Base-by-base conservation (phyloP, 1,140 invertebrate species). In the Drosophila mayri region DNA sequence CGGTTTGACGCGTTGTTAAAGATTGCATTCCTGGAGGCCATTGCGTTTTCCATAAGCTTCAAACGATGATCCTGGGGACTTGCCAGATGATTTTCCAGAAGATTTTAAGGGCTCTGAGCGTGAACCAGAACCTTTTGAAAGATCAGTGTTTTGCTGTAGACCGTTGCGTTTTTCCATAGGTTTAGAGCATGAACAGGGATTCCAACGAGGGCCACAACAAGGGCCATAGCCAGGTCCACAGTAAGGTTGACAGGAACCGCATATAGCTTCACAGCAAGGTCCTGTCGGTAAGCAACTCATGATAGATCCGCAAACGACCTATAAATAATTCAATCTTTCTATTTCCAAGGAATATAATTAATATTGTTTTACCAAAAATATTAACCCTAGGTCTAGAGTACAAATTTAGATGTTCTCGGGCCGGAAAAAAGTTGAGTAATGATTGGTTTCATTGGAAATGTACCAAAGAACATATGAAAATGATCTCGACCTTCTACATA, bases 191-290 rank as follows among this genome's bases (percentile, higher is more conserved):
- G 8, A 6, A 40, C 4, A 40, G 6, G 16, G 16, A 40, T n/a
- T 8, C n/a, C 38, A n/a, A 8, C 3, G 6, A n/a, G 38, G 40
- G 1, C 4, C 9, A 10, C n/a, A 41, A 10, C 70, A 73, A 12
- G 67, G 49, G 8, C 32, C 37, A 35, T 37, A 66, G 43, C 76
- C 74, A 1, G 71, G 65, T 4, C 60, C 70, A 28, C 61, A 79
- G 12, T 73, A 44, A 3, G 46, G 61, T 20, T 25, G 25, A 25
- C 25, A 25, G 5, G 25, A 25, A 25, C 64, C 74, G n/a, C 78
- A 79, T 3, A 50, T 52, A 14, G 55, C 20, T 3, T 46, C 57
- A 3, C 43, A 54, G 22, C 40, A 58, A 12, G 68, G 47, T 4
- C 47, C 64, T 4, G 16, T 3, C 18, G n/a, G n/a, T 20, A 4